Evolutionary conservation across 2,888 invertebrate species (phyloP), one percentile per base, ranked within the genome.

Genomic region (Leuctra nigra): DNA sequence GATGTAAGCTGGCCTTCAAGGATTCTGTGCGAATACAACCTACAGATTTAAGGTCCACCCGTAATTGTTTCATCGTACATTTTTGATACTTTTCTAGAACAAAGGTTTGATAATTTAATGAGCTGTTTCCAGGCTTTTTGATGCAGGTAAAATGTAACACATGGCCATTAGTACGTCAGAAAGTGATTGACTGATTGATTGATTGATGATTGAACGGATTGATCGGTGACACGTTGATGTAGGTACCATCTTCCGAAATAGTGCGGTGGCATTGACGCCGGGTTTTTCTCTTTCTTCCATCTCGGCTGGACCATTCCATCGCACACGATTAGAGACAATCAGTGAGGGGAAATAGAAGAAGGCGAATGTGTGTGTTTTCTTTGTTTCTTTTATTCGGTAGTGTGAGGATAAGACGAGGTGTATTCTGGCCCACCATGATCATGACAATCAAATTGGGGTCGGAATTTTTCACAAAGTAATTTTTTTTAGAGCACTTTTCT

Each of bases 151-250:
- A 50, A 50, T 50, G 50, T 50, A 33, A 20, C 35, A 50, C 20
- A 7, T 33, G 33, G 35, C 50, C 50, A 50, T 50, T 50, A 50
- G 50, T 50, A 50, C 50, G 50, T 50, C 50, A 2, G 11, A 6
- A 20, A 18, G 33, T 33, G 50, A 50, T 50, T 50, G 50, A 50
- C 23, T 50, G 50, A 50, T 14, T 33, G 50, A 2, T 33, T 50
- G 50, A 50, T 50, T 33, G 50, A 33, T 50, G n/a, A n/a, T n/a
- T n/a, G n/a, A n/a, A n/a, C n/a, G 20, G 50, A 50, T 50, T 50
- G 50, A 50, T 50, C 35, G 50, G 33, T 35, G 50, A 50, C 50
- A 50, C 50, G 22, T 20, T 50, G 50, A 50, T 29, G 50, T n/a
- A n/a, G n/a, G n/a, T 16, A 35, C 50, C 35, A 50, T 48, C 48